Percentiles rank a stretch among this genome's conserved stretches.
Conservation (phyloP, 2,888 invertebrate species). For the Cantharis nigra region DNA sequence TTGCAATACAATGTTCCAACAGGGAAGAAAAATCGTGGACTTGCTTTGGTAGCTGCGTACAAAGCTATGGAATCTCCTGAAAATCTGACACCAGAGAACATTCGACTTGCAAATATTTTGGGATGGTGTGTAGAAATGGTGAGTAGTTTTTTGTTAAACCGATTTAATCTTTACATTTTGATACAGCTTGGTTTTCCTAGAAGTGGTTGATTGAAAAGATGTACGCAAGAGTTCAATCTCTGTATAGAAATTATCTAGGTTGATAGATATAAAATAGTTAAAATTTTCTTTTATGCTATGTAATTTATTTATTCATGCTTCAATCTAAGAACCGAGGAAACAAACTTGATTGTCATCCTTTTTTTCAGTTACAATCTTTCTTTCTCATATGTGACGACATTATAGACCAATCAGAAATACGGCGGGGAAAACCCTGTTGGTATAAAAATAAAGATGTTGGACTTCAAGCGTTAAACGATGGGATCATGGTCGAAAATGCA, state of each 20-base stretch:
- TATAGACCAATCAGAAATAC: slow-evolving; percentile 81
- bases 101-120: slow-evolving; percentile 79
- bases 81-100: slow-evolving; percentile 75
- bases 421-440: slow-evolving; percentile 93
- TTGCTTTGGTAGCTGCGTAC: slow-evolving; percentile 75
- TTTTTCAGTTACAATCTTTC: slow-evolving; percentile 56
- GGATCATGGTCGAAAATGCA: slow-evolving; percentile 76
- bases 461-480: slow-evolving; percentile 82
- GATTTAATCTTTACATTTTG: too few relatives aligned
- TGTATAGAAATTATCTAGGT: too few relatives aligned
- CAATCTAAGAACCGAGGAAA: too few relatives aligned
- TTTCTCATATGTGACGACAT: slow-evolving; percentile 89
- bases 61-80: slow-evolving; percentile 70
- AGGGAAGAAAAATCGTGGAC: slow-evolving; percentile 84
- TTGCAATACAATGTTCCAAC: slow-evolving; percentile 90
- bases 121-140: slow-evolving; percentile 98
- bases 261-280: too few relatives aligned
- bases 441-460: slow-evolving; percentile 75
- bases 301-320: too few relatives aligned
- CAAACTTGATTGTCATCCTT: neutral
- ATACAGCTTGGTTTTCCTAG: too few relatives aligned
- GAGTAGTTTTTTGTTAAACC: slow-evolving; percentile 57
- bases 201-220: too few relatives aligned
- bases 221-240: too few relatives aligned
- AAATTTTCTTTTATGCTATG: too few relatives aligned